phyloP scores from a whole-genome alignment of 2,113 vertebrate genomes.

The Vicugna pacos region DNA sequence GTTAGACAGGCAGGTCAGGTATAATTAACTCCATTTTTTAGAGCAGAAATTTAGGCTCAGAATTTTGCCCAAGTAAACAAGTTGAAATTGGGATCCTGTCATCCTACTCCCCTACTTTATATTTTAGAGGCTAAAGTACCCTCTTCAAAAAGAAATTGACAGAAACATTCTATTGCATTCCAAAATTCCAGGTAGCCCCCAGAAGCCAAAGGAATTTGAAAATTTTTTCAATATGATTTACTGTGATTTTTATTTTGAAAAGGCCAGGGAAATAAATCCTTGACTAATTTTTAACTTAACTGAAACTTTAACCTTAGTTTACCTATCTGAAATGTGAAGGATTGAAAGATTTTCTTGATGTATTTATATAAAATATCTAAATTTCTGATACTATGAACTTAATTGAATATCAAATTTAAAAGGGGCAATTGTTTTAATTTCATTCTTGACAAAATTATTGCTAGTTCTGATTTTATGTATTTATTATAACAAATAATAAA shows the following conservation, averaged over 20 bases:
- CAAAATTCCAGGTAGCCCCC: background rate
- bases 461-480: background rate
- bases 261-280: background rate
- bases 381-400: background rate
- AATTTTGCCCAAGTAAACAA: background rate
- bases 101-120: background rate
- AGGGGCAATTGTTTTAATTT: background rate
- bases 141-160: background rate
- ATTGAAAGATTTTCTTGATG: background rate
- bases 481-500: background rate
- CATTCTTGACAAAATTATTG: background rate
- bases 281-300: background rate
- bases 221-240: background rate
- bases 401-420: background rate
- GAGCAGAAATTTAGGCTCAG: background rate
- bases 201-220: background rate
- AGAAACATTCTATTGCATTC: background rate
- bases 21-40: background rate
- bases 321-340: background rate
- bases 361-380: background rate
- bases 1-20: background rate
- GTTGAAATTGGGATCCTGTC: background rate
- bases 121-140: background rate
- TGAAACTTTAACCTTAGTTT: background rate
- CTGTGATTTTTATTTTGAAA: conserved; percentile 25